A percentile compares a stretch with the other conserved stretches of the same genome.
Evolutionary conservation across 2,797 vertebrate species (phyloP).

Genomic region (Sternarchorhynchus goeldii): DNA sequence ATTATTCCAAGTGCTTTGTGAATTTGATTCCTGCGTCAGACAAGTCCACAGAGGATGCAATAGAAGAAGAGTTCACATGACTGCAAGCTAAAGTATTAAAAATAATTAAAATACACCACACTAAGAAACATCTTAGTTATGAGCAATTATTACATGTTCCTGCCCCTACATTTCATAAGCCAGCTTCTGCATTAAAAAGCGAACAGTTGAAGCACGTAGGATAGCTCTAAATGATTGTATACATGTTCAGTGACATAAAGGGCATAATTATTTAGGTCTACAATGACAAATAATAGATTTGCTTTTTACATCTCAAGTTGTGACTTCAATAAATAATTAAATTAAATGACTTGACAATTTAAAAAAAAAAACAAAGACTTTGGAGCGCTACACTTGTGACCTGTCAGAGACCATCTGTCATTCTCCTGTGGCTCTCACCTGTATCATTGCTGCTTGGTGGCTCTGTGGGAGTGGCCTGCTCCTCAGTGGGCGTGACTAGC

Average conservation of each 20-base stretch:
- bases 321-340: no score
- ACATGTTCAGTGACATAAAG: background rate
- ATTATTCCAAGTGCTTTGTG: background rate
- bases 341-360: no score
- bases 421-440: constrained; percentile 19
- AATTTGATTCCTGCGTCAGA: background rate
- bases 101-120: background rate
- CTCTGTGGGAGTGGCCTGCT: constrained; percentile 20
- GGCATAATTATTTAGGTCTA: no score
- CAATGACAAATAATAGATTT: no score
- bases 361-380: background rate
- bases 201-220: background rate
- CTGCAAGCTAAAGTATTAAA: background rate
- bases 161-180: background rate
- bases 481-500: constrained; percentile 6
- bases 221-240: background rate
- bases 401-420: background rate
- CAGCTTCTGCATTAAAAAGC: background rate
- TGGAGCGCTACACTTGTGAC: background rate
- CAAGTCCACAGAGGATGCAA: background rate
- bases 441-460: constrained; percentile 31
- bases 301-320: no score
- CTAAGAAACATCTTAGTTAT: no score
- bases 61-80: constrained; percentile 1
- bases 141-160: no score